A percentile compares a stretch with the other conserved stretches of the same genome.
phyloP scores from a whole-genome alignment of 2,113 vertebrate genomes.

The Microtus oregoni region DNA sequence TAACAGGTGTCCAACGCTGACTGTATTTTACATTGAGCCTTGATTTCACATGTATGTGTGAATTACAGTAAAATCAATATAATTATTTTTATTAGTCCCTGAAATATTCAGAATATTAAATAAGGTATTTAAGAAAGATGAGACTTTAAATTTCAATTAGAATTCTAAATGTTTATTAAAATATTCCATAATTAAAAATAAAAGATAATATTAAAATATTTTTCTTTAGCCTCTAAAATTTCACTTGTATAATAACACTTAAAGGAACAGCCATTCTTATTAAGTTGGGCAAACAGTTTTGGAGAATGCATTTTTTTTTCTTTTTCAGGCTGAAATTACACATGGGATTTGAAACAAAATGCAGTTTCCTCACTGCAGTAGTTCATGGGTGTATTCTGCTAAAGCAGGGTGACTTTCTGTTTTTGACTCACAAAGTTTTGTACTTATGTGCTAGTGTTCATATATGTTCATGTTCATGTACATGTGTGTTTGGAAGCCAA shows the following conservation, averaged over 20 bases:
- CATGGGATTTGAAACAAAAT: background rate
- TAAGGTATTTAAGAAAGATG: background rate
- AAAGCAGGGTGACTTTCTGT: background rate
- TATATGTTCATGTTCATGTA: background rate
- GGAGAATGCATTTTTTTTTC: background rate
- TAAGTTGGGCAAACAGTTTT: background rate
- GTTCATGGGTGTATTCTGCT: background rate
- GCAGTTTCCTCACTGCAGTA: background rate
- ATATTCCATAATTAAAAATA: background rate
- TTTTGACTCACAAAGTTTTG: background rate
- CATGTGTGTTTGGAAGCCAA: background rate
- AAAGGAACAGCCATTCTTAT: conserved; percentile 19
- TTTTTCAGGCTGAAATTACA: background rate
- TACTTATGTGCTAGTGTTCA: background rate
- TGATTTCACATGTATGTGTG: conserved; percentile 10
- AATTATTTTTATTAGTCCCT: background rate
- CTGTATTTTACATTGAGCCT: conserved; percentile 20
- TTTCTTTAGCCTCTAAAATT: conserved; percentile 36
- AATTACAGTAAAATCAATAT: conserved; percentile 55
- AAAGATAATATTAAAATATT: background rate
- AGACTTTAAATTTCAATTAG: background rate
- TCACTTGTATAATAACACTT: background rate
- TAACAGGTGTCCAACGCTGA: conserved; percentile 52
- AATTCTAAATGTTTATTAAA: background rate
- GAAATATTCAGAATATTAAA: conserved; percentile 44